Base-by-base conservation (phyloP, 2,888 invertebrate genomes). In the Peribatodes rhomboidaria region DNA sequence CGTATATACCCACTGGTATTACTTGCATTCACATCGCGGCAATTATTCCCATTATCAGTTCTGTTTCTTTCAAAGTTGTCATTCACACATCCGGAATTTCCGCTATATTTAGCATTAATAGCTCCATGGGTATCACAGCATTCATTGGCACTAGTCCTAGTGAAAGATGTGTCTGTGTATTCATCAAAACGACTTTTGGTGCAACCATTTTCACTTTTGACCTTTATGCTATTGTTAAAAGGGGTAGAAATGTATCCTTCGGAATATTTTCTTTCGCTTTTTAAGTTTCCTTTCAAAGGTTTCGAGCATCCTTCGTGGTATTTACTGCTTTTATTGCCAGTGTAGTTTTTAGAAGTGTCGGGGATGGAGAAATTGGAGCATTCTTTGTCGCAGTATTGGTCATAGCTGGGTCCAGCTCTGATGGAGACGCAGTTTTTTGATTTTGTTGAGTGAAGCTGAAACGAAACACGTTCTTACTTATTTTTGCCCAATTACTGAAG, bases 351-450 rank as follows among this genome's bases (percentile, higher is more conserved):
- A 22, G 52, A 39, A 1, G 35, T 39, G n/a, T n/a, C 0, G 13
- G 20, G 44, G 1, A 20, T 22, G 11, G 44, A 33, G 33, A 44
- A 55, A 9, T 44, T 20, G 8, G 20, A 7, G 20, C 55, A 44
- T 31, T 41, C 31, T 11, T 44, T 8, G 4, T 42, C 44, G 8
- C 11, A 33, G 18, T 42, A 55, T 46, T 44, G 31, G 14, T 55
- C 55, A 11, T n/a, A 33, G n/a, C 35, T 20, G 2, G 44, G 55
- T 0, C 44, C 55, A 14, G 44, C 55, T 44, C 33, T 44, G 2
- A 55, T 55, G 16, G 55, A 55, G 7, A 55, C 44, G n/a, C 55
- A 33, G 35, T 8, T 44, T 6, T 33, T 55, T 18, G 31, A 20
- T 20, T 20, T 44, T 20, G 33, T 33, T 35, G n/a, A 8, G 18